Evolutionary conservation across 2,797 vertebrate species (phyloP).

Genomic region (Silurus aristotelis): DNA sequence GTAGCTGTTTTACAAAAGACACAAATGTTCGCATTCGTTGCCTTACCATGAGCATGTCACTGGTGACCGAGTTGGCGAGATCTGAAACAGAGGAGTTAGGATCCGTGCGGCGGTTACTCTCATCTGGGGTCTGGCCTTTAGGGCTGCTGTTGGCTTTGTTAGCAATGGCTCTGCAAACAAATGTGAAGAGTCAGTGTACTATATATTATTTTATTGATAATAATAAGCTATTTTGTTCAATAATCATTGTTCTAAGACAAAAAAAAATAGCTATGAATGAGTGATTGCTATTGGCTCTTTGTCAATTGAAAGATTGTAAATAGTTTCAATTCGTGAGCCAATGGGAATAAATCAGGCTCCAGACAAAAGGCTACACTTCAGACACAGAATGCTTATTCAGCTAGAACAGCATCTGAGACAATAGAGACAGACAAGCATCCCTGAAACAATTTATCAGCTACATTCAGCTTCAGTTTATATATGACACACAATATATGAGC

Average conservation of each 20-base stretch:
- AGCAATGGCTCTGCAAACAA: constrained; percentile 61
- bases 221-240: too few relatives aligned
- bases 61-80: constrained; percentile 95
- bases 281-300: too few relatives aligned
- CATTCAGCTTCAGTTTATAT: background rate
- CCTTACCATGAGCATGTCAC: constrained; percentile 95
- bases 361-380: background rate
- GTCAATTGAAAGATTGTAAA: background rate
- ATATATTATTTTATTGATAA: too few relatives aligned
- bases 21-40: background rate
- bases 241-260: too few relatives aligned
- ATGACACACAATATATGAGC: background rate
- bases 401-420: background rate
- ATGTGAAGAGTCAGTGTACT: background rate
- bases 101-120: constrained; percentile 71
- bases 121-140: constrained; percentile 76
- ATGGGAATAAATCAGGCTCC: background rate
- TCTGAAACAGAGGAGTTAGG: constrained; percentile 89
- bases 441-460: background rate
- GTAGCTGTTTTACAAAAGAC: background rate
- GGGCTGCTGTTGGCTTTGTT: constrained; percentile 74
- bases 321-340: background rate
- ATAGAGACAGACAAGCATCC: background rate
- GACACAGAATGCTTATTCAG: background rate
- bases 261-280: too few relatives aligned